These are phyloP conservation scores for Orchesella flavescens DNA, from an alignment of 2,888 invertebrate species.

Conservation along the genomic window DNA sequence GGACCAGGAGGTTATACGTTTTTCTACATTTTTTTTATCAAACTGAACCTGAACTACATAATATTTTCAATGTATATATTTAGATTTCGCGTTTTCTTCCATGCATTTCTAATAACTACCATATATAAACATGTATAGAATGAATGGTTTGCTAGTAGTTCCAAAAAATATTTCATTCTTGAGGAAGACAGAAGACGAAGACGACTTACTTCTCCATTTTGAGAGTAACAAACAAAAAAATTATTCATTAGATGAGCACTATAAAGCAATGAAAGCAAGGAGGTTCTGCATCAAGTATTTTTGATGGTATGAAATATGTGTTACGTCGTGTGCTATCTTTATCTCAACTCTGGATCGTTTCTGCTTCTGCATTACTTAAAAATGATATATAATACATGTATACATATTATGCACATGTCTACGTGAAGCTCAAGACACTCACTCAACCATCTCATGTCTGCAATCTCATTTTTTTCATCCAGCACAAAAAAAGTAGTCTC, in stretches of 20 bases:
- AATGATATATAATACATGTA: too few relatives aligned
- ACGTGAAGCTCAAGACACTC: too few relatives aligned
- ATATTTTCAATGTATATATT: background rate
- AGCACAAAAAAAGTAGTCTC: background rate
- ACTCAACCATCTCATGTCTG: too few relatives aligned
- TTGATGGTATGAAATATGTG: background rate
- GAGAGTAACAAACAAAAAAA: background rate
- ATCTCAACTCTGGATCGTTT: background rate
- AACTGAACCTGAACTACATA: background rate
- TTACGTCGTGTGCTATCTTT: background rate
- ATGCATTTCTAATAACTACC: too few relatives aligned
- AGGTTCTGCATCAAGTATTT: background rate
- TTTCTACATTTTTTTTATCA: background rate
- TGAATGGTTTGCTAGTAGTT: background rate
- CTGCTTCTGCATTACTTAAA: background rate
- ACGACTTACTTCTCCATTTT: too few relatives aligned
- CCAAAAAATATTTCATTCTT: background rate
- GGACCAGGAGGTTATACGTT: too few relatives aligned
- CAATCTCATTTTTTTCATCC: background rate
- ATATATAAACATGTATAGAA: too few relatives aligned
- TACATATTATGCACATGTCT: too few relatives aligned
- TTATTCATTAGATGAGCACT: background rate
- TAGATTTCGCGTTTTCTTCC: background rate
- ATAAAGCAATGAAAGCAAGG: background rate
- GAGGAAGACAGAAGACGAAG: background rate